Evolutionary conservation across 2,888 invertebrate genomes (phyloP), one percentile per base, ranked within the genome.

Genomic region (Papilio demoleus): DNA sequence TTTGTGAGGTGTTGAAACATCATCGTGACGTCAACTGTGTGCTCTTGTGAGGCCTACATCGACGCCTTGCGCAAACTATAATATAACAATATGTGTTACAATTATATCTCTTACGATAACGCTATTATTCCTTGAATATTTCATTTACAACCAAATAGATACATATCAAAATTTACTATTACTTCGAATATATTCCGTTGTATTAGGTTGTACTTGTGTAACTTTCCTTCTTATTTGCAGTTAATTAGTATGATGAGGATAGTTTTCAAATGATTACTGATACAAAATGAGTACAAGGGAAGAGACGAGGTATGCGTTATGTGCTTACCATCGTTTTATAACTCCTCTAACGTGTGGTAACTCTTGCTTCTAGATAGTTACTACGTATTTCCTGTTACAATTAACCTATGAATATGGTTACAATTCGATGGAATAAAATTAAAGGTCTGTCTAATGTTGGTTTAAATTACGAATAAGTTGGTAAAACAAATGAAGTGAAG

Each of bases 1-100:
- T 91, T 87, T 87, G 81, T 78, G 76, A 77, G 79, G 77, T 90
- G 88, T 85, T 82, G 90, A 85, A 90, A 90, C 84, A 75, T 71
- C 72, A 71, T 71, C 73, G 77, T 87, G 88, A 89, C 87, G 86
- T 88, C 88, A 87, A 74, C 68, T 74, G 64, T 65, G 60, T 67
- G 71, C 72, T 70, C 68, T 70, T 68, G 67, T 70, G 71, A 66
- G 62, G 68, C 71, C 70, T 67, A 68, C 62, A 69, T 71, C 59
- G 53, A 70, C 62, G 67, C 47, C 56, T 76, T 75, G 72, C 73
- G 75, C 73, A 77, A 76, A 70, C 70, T 72, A n/a, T n/a, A 74
- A 74, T 73, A 72, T 70, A 71, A 71, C 59, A 63, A 65, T 72
- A 66, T 71, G 67, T 63, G 69, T 70, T 72, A 67, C 19, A 36